Evolutionary conservation across 2,797 vertebrate genomes (phyloP).

Genomic region (Siniperca undulata): DNA sequence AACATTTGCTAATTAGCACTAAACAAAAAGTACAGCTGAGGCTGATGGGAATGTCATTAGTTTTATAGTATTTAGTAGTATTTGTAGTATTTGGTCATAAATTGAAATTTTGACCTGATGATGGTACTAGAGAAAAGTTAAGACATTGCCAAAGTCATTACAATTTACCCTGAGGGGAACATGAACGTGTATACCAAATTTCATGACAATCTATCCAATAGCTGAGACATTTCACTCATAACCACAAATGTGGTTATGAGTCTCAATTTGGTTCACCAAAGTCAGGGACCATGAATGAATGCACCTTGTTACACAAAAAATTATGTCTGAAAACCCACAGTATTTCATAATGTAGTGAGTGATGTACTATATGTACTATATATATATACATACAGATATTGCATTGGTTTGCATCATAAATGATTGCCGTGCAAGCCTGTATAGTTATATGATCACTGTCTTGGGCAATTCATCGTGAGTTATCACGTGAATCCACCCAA

Average conservation of each 20-base stretch:
- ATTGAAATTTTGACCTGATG: not conserved
- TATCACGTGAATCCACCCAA: constrained; percentile 34
- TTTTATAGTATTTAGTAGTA: not conserved
- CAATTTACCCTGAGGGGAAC: not conserved
- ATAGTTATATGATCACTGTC: not conserved
- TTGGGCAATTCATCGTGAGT: constrained; percentile 7
- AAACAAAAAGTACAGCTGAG: not conserved
- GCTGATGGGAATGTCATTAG: not conserved
- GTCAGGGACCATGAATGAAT: not conserved
- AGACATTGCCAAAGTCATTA: not conserved
- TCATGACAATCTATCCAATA: not conserved
- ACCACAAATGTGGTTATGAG: not conserved
- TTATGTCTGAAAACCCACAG: not conserved
- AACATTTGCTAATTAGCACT: not conserved
- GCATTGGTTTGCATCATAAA: not conserved
- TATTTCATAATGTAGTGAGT: not conserved
- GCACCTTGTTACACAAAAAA: no score
- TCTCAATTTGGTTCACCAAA: no score
- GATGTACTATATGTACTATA: not conserved
- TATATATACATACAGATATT: not conserved
- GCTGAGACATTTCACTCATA: not conserved
- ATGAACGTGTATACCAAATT: not conserved
- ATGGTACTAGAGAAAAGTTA: not conserved
- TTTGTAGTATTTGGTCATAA: not conserved
- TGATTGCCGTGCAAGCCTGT: not conserved